These are phyloP conservation scores for Drosophila orena DNA, from an alignment of 1,140 invertebrate species.

Conservation along the genomic window DNA sequence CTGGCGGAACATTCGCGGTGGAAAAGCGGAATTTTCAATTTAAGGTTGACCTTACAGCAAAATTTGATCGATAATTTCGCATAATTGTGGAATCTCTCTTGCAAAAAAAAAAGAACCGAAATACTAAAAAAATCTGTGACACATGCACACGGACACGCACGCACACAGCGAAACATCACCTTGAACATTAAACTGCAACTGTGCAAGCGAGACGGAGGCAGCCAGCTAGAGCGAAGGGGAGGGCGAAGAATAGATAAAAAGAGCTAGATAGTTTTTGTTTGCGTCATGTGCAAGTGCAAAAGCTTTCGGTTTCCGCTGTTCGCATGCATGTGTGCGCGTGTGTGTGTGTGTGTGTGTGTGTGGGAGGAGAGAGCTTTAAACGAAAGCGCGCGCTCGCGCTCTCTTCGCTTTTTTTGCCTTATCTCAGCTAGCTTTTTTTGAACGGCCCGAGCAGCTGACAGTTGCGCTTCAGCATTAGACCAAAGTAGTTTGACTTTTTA, in stretches of 20 bases:
- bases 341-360: constrained; percentile 31
- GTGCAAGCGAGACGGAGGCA: constrained; percentile 43
- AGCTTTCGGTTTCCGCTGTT: constrained; percentile 37
- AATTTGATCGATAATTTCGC: constrained; percentile 84
- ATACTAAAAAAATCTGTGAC: constrained; percentile 46
- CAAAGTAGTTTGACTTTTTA: constrained; percentile 72
- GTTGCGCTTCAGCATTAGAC: constrained; percentile 80
- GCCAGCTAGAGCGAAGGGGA: constrained; percentile 14
- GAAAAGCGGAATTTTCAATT: constrained; percentile 68
- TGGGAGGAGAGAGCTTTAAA: constrained; percentile 39
- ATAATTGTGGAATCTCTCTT: constrained; percentile 65
- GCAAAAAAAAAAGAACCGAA: not conserved
- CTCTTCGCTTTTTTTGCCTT: constrained; percentile 7
- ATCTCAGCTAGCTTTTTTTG: constrained; percentile 41
- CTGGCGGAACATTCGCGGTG: constrained; percentile 8
- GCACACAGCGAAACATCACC: constrained; percentile 53
- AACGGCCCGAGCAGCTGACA: constrained; percentile 75
- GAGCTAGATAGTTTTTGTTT: constrained; percentile 65
- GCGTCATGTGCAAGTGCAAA: constrained; percentile 70
- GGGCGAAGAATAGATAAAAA: constrained; percentile 33
- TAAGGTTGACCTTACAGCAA: constrained; percentile 75
- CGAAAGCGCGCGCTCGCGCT: not conserved
- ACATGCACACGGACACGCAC: constrained; percentile 41
- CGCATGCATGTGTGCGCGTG: not conserved
- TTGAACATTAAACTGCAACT: constrained; percentile 83